phyloP scores from a whole-genome alignment of 2,113 vertebrate species.

The Riparia riparia region DNA sequence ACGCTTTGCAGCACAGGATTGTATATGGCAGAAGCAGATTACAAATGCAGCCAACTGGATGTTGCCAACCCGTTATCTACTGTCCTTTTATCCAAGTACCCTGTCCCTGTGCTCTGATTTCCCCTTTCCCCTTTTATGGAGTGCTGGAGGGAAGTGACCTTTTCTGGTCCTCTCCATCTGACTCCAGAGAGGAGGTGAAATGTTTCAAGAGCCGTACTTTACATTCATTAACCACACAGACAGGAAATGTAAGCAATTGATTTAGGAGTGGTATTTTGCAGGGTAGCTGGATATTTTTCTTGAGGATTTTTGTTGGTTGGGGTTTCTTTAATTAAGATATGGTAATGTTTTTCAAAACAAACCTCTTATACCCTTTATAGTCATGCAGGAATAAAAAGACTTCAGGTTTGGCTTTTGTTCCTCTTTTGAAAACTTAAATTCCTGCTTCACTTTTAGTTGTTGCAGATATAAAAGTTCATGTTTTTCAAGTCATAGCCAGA shows the following conservation, averaged over 20 bases:
- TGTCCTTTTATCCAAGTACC: background rate
- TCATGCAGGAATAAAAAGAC: background rate
- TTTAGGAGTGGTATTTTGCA: background rate
- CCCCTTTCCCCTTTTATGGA: background rate
- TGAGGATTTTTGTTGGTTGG: background rate
- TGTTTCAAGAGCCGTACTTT: background rate
- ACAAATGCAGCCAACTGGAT: background rate
- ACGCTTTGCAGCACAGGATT: background rate
- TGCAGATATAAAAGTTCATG: accelerated
- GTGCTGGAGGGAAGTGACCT: background rate
- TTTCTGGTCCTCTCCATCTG: background rate
- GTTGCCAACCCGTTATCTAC: background rate
- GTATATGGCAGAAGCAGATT: background rate
- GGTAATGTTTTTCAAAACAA: background rate
- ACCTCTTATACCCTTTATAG: background rate
- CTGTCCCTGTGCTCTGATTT: background rate
- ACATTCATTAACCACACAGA: background rate
- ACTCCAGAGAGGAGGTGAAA: background rate
- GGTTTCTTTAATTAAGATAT: background rate
- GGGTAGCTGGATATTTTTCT: background rate
- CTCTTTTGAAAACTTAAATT: background rate
- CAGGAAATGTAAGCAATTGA: background rate
- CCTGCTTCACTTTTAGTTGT: background rate
- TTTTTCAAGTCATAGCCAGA: background rate
- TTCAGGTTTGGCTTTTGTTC: background rate